A percentile compares a stretch with the other conserved stretches of the same genome.
phyloP scores from a whole-genome alignment of 2,888 invertebrate genomes.

The Ichneumon xanthorius region DNA sequence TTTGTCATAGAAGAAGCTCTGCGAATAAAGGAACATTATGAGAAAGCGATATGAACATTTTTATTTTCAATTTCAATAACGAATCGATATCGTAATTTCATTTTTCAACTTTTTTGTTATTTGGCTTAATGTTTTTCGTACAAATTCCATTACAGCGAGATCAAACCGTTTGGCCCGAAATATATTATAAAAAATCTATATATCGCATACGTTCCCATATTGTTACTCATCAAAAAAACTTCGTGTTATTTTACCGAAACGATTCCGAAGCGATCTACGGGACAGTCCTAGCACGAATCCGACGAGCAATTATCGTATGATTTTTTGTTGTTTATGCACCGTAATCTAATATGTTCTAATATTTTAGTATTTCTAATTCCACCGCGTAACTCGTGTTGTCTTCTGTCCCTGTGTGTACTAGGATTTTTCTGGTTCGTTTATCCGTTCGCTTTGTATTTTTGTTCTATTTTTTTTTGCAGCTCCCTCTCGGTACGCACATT shows the following conservation, averaged over 20 bases:
- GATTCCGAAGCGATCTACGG: not conserved
- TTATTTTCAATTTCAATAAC: too few relatives aligned
- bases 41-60: too few relatives aligned
- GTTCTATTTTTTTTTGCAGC: slow-evolving; percentile 1
- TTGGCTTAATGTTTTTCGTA: not conserved
- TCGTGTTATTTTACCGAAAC: not conserved
- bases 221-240: not conserved
- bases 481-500: slow-evolving; percentile 3
- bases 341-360: slow-evolving; percentile 19
- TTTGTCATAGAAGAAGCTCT: too few relatives aligned
- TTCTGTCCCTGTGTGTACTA: slow-evolving; percentile 12
- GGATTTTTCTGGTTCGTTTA: slow-evolving; percentile 44
- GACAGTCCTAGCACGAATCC: slow-evolving; percentile 12
- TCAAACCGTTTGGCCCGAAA: not conserved
- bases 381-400: slow-evolving; percentile 16
- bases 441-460: slow-evolving; percentile 44
- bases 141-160: not conserved
- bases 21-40: too few relatives aligned
- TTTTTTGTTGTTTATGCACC: slow-evolving; percentile 8
- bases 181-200: not conserved
- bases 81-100: too few relatives aligned
- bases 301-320: slow-evolving; percentile 15
- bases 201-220: not conserved
- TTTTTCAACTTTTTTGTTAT: not conserved
- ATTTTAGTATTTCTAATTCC: slow-evolving; percentile 13